phyloP scores from a whole-genome alignment of 2,113 vertebrate genomes.

The Motacilla alba region DNA sequence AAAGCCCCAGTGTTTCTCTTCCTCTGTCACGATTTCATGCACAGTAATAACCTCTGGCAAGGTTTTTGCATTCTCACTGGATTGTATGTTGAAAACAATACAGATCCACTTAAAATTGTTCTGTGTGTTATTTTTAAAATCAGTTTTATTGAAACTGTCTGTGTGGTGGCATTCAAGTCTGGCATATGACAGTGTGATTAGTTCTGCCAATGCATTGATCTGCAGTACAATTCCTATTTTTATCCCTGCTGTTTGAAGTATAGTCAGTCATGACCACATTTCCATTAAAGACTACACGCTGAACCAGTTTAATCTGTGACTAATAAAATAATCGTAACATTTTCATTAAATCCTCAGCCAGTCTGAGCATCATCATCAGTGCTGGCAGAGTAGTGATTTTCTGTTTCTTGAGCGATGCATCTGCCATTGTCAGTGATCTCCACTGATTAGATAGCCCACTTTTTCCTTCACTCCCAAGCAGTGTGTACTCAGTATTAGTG shows the following conservation, averaged over 20 bases:
- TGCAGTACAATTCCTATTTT: conserved; percentile 6
- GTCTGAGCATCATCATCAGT: neutral
- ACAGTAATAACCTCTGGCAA: neutral
- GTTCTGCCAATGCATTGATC: conserved; percentile 27
- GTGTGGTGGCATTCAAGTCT: neutral
- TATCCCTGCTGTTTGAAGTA: neutral
- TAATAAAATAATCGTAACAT: conserved; percentile 1
- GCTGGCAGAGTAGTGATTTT: neutral
- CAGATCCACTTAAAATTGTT: neutral
- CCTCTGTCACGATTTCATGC: neutral
- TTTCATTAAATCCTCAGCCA: conserved; percentile 19
- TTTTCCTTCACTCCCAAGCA: neutral
- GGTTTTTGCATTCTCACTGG: neutral
- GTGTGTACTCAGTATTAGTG: neutral
- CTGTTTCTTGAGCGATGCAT: neutral
- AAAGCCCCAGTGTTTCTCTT: neutral
- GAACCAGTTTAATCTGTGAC: conserved; percentile 28
- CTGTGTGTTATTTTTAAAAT: neutral
- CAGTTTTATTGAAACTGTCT: conserved; percentile 6
- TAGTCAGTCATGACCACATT: conserved; percentile 13
- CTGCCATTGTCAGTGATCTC: neutral
- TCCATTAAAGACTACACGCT: neutral
- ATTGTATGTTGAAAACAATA: neutral
- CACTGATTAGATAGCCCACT: neutral
- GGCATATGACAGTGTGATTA: neutral